phyloP scores from a whole-genome alignment of 2,797 vertebrate genomes.

The Hypotaenidia philippensis region DNA sequence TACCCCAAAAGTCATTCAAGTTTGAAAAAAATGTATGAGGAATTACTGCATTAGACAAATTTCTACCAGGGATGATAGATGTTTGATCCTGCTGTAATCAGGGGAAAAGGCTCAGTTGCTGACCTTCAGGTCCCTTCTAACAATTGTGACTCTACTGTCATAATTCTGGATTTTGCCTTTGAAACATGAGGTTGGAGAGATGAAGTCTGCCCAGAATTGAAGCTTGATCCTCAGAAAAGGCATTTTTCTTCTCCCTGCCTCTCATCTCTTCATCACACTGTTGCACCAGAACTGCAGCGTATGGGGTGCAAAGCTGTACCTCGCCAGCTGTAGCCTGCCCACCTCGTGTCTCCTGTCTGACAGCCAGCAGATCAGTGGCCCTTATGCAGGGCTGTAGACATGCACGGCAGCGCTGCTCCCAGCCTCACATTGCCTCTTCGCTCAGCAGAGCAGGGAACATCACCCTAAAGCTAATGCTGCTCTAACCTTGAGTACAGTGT shows the following conservation, averaged over 20 bases:
- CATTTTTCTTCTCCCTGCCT: background rate
- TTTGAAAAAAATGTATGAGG: background rate
- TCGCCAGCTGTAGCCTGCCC: rapidly evolving
- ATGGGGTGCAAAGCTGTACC: too few relatives aligned
- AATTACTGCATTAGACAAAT: background rate
- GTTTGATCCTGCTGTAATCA: background rate
- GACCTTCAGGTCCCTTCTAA: background rate
- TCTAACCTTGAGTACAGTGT: background rate
- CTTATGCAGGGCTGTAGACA: background rate
- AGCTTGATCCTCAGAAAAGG: background rate
- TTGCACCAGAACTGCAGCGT: rapidly evolving
- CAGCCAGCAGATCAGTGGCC: background rate
- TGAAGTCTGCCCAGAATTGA: background rate
- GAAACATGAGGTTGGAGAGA: background rate
- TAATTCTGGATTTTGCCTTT: background rate
- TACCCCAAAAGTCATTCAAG: background rate
- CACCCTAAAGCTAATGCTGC: background rate
- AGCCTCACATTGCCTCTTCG: background rate
- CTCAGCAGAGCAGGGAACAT: background rate
- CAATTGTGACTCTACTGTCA: rapidly evolving
- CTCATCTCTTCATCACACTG: background rate
- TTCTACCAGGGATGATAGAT: background rate
- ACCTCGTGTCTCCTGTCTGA: rapidly evolving
- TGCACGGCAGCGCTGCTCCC: background rate
- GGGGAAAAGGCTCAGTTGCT: background rate